phyloP scores from a whole-genome alignment of 2,888 invertebrate species.

The Andricus quercusramuli region DNA sequence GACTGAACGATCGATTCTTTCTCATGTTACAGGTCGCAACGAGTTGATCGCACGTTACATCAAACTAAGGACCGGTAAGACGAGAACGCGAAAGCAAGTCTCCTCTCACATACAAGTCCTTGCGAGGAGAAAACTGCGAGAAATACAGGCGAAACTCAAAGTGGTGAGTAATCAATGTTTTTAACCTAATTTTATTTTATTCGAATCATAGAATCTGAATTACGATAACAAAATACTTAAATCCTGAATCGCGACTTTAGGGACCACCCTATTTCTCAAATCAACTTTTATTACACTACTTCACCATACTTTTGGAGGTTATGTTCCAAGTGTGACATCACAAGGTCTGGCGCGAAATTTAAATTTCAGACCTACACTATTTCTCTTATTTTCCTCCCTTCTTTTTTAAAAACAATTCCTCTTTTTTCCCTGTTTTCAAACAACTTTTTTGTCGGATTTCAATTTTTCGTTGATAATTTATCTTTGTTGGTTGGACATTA shows the following conservation, averaged over 20 bases:
- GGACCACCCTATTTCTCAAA: no score
- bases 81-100: constrained; percentile 99
- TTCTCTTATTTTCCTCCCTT: no score
- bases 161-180: constrained; percentile 86
- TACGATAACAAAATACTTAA: neutral
- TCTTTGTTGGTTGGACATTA: no score
- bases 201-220: neutral
- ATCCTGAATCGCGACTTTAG: neutral
- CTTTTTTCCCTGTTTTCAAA: neutral
- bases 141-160: constrained; percentile 99
- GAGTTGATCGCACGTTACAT: constrained; percentile 99
- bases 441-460: no score
- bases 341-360: neutral
- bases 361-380: neutral
- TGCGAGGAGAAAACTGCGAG: constrained; percentile 98
- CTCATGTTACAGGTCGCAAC: constrained; percentile 93
- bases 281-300: no score
- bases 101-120: constrained; percentile 99
- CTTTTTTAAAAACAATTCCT: no score
- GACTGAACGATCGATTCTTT: constrained; percentile 39
- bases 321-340: neutral
- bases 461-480: no score
- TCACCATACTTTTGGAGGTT: neutral
- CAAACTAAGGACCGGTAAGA: constrained; percentile 99
- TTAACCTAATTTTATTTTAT: constrained; percentile 59